Percentiles rank a stretch among this genome's conserved stretches.
These are phyloP conservation scores for Lemur catta DNA, from an alignment of 2,797 vertebrate genomes.

Conservation along the genomic window DNA sequence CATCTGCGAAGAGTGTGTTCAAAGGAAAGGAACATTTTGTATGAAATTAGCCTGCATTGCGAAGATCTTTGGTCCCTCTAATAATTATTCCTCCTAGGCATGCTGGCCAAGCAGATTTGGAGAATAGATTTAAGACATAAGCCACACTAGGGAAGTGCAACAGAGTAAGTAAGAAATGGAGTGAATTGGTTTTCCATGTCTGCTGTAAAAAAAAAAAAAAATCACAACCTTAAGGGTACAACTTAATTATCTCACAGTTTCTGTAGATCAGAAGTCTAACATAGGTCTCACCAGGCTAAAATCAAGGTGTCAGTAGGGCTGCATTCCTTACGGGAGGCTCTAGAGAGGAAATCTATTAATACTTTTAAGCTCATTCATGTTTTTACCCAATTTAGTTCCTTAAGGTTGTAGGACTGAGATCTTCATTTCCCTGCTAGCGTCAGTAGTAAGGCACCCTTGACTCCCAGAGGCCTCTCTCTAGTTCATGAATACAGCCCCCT, in stretches of 20 bases:
- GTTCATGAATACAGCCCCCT: too few species aligned
- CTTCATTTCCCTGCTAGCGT: background rate
- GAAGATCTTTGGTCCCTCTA: background rate
- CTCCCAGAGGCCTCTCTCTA: background rate
- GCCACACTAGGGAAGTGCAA: background rate
- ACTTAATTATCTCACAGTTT: background rate
- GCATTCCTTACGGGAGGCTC: background rate
- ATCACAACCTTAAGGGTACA: background rate
- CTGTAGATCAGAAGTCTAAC: background rate
- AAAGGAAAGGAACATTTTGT: background rate
- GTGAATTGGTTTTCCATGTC: background rate
- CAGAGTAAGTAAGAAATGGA: background rate
- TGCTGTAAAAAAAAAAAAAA: background rate
- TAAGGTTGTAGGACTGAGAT: background rate
- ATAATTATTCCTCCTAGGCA: background rate
- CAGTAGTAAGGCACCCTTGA: background rate
- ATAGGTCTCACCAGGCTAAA: background rate
- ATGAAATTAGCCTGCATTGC: background rate
- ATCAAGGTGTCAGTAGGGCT: background rate
- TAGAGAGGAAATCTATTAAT: background rate
- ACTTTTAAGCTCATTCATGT: background rate
- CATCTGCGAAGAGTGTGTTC: background rate
- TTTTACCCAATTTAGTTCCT: background rate
- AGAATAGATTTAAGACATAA: background rate
- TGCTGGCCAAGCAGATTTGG: background rate